Evolutionary conservation across 2,797 vertebrate species (phyloP).

Genomic region (Cyprinella venusta): DNA sequence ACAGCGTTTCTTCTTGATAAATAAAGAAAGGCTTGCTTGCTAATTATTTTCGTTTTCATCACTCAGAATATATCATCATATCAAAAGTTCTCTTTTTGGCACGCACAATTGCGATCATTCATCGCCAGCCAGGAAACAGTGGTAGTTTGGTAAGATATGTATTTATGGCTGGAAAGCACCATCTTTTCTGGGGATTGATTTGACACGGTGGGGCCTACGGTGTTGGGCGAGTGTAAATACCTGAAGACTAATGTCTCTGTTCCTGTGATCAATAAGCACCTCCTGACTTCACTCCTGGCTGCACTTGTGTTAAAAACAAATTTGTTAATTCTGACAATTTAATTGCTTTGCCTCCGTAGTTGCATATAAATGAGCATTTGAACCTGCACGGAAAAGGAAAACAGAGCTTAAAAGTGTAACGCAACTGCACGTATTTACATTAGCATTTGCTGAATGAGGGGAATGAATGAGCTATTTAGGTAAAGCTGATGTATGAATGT

Average conservation of each 20-base stretch:
- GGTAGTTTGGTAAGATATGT: slow-evolving; percentile 74
- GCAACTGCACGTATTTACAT: slow-evolving; percentile 67
- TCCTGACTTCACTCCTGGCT: slow-evolving; percentile 93
- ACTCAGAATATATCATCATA: slow-evolving; percentile 36
- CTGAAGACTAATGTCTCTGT: slow-evolving; percentile 97
- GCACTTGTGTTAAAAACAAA: slow-evolving; percentile 98
- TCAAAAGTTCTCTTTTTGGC: slow-evolving; percentile 50
- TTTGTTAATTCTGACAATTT: slow-evolving; percentile 99
- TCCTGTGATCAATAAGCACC: slow-evolving; percentile 94
- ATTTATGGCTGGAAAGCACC: slow-evolving; percentile 84
- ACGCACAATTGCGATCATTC: slow-evolving; percentile 76
- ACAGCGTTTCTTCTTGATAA: neutral
- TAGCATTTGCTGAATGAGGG: slow-evolving; percentile 64
- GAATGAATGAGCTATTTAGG: slow-evolving; percentile 69
- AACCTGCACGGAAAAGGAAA: slow-evolving; percentile 64
- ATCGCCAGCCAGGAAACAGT: slow-evolving; percentile 67
- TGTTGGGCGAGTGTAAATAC: slow-evolving; percentile 97
- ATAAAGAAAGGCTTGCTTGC: slow-evolving; percentile 58
- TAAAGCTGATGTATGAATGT: slow-evolving; percentile 47
- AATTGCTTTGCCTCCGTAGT: slow-evolving; percentile 90
- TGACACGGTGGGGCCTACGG: slow-evolving; percentile 86
- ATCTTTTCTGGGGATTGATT: slow-evolving; percentile 92
- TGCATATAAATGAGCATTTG: slow-evolving; percentile 77
- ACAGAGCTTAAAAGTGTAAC: slow-evolving; percentile 68
- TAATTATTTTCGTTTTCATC: slow-evolving; percentile 14